A percentile compares a stretch with the other conserved stretches of the same genome.
These are phyloP conservation scores for Cranoglanis bouderius DNA, from an alignment of 2,113 vertebrate species.

Conservation along the genomic window DNA sequence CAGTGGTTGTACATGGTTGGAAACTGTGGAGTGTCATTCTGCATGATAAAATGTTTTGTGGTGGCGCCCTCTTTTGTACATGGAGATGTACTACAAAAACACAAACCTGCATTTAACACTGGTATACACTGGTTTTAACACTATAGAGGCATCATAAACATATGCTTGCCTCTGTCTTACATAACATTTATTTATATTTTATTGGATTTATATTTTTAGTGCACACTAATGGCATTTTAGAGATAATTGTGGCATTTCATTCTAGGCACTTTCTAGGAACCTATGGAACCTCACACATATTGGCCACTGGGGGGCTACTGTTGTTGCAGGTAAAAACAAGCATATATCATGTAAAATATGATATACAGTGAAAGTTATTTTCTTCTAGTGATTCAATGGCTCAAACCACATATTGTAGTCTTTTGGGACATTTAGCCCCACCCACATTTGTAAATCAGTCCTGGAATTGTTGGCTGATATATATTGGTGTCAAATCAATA, in stretches of 20 bases:
- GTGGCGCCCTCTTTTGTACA: conserved; percentile 18
- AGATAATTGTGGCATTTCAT: neutral
- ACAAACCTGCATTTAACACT: neutral
- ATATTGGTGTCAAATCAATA: neutral
- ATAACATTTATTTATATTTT: neutral
- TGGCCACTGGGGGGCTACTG: neutral
- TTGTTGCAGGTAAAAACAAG: neutral
- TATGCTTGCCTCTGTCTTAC: neutral
- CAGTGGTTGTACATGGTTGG: neutral
- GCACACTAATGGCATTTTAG: neutral
- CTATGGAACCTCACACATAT: neutral
- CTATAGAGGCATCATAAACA: neutral
- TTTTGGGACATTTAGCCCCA: too few species aligned
- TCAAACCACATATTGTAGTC: too few species aligned
- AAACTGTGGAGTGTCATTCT: neutral
- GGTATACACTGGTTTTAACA: neutral
- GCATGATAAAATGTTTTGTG: neutral
- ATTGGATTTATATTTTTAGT: neutral
- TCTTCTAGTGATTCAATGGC: too few species aligned
- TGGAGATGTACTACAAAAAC: neutral
- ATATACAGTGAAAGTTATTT: too few species aligned
- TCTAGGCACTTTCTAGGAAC: neutral
- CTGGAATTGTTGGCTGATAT: neutral
- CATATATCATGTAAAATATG: neutral
- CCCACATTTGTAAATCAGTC: too few species aligned